Evolutionary conservation across 64 coral and sea anemone species (phyloP), one percentile per base, ranked within the genome.

Genomic region (Montipora efflorescens): DNA sequence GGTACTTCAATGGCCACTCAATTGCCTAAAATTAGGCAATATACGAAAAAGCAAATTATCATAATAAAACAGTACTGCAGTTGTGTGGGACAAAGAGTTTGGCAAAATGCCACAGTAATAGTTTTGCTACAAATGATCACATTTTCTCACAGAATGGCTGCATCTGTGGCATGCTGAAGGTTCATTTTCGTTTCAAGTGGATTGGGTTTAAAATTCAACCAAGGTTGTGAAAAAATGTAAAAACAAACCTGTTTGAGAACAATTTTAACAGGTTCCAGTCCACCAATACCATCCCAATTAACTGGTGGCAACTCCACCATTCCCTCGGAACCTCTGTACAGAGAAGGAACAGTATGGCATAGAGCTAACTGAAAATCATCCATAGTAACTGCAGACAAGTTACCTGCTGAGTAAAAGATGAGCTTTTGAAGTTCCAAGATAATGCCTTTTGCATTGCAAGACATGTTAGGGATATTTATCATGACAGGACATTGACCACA

Each of bases 331-430:
- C 98, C 95, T 82, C 95, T 76, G 79, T 98, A 95, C 21, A 87
- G 96, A 12, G 98, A 99, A 4, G 98, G 98, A 67, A 96, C 95
- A 93, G 95, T 94, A 19, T 94, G 91, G n/a, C 92, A 96, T 83
- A 99, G 78, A 16, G 98, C 89, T 48, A 93, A 79, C 75, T 99
- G 92, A 23, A 99, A 99, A 90, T 99, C 98, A 44, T 78, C 66
- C 88, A 96, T 92, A 25, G 70, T 93, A 20, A 96, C 43, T 8
- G 22, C 21, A 79, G 52, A n/a, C 15, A 5, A 15, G 7, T 18
- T 80, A 36, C 49, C 75, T 79, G 70, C 57, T 7, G 55, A 48
- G 20, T 2, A 71, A n/a, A 90, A 43, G 4, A 22, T 67, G 7
- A 4, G 8, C 5, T 23, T 79, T 36, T 58, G 15, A 6, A 55